Evolutionary conservation across 1,140 invertebrate genomes (phyloP).

Genomic region (Marisa cornuarietis): DNA sequence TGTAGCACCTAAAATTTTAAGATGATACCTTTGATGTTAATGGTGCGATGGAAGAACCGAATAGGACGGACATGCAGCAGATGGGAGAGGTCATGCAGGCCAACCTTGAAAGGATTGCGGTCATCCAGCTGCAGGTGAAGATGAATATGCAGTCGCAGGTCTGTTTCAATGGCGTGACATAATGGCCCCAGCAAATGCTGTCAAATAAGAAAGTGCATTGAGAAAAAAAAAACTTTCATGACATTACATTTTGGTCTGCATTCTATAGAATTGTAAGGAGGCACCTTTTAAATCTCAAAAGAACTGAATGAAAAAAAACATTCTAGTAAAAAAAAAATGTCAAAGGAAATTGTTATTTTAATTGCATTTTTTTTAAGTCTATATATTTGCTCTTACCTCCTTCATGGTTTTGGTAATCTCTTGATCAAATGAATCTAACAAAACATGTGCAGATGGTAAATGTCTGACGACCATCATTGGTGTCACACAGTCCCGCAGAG

Average conservation of each 20-base stretch:
- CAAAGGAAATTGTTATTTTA: no score
- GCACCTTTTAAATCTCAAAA: background rate
- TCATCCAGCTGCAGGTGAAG: constrained; percentile 87
- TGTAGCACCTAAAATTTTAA: background rate
- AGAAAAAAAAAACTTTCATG: constrained; percentile 11
- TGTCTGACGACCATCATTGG: constrained; percentile 64
- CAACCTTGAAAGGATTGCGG: constrained; percentile 78
- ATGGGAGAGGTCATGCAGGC: constrained; percentile 68
- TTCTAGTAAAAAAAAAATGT: no score
- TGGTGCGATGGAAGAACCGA: constrained; percentile 66
- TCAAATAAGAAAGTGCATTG: constrained; percentile 25
- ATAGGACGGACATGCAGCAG: constrained; percentile 70
- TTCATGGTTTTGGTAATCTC: constrained; percentile 65
- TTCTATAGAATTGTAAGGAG: background rate
- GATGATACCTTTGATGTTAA: constrained; percentile 66
- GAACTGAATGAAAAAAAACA: no score
- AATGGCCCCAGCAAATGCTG: constrained; percentile 76
- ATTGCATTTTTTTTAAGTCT: no score
- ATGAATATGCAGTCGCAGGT: constrained; percentile 89
- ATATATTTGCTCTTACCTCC: constrained; percentile 49
- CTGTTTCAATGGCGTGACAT: constrained; percentile 88
- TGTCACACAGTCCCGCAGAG: constrained; percentile 72
- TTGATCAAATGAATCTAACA: constrained; percentile 64
- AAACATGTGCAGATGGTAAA: constrained; percentile 46
- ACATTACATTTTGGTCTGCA: background rate